Evolutionary conservation across 1,140 invertebrate genomes (phyloP).

Genomic region (Hylaeus volcanicus): DNA sequence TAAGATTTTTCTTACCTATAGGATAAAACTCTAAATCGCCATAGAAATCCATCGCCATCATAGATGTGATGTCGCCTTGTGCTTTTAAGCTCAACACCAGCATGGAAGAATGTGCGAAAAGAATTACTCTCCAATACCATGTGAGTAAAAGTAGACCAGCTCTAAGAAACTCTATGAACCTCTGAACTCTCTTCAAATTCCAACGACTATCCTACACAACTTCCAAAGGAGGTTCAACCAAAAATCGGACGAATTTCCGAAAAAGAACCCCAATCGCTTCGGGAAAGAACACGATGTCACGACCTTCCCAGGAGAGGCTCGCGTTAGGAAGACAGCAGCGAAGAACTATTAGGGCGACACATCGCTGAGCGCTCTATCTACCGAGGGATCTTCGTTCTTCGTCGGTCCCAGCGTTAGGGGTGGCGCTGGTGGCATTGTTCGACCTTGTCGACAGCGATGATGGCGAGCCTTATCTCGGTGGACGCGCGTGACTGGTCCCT

Average conservation of each 20-base stretch:
- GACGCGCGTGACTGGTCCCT: conserved; percentile 66
- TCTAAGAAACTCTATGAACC: no score
- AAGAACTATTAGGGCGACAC: conserved; percentile 63
- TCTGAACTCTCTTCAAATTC: no score
- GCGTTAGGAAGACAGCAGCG: conserved; percentile 10
- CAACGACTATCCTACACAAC: no score
- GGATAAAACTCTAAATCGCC: no score
- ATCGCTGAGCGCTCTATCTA: conserved; percentile 57
- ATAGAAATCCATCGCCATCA: no score
- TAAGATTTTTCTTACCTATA: no score
- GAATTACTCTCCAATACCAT: no score
- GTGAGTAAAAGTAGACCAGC: no score
- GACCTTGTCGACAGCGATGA: conserved; percentile 59
- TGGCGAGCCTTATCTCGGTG: conserved; percentile 64
- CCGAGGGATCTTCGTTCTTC: conserved; percentile 41
- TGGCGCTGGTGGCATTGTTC: conserved; percentile 59
- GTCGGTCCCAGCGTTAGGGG: conserved; percentile 7
- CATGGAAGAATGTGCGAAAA: no score
- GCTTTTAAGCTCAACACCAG: no score
- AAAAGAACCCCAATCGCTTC: not conserved
- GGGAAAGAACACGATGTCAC: not conserved
- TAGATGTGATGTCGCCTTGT: no score
- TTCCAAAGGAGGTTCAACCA: no score
- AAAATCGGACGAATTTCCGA: not conserved
- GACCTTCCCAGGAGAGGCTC: not conserved